Percentiles rank a stretch among this genome's conserved stretches.
These are phyloP conservation scores for Protonemura montana DNA, from an alignment of 2,888 invertebrate genomes.

Conservation along the genomic window DNA sequence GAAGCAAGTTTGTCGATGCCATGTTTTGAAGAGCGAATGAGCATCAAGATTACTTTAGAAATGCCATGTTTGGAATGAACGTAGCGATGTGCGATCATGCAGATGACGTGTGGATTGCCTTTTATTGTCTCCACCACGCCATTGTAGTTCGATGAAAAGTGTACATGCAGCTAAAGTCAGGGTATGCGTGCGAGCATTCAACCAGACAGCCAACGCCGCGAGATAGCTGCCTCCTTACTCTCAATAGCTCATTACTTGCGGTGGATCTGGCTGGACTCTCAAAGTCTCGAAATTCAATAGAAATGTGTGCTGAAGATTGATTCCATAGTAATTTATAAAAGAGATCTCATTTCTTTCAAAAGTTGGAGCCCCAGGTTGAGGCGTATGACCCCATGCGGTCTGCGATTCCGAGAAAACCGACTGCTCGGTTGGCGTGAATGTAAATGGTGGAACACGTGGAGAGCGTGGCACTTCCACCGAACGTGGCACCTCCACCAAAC, in stretches of 20 bases:
- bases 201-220: background rate
- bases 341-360: background rate
- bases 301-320: background rate
- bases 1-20: background rate
- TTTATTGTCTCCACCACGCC: background rate
- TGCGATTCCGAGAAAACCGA: background rate
- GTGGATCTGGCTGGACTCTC: background rate
- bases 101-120: conserved; percentile 12
- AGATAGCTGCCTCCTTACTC: background rate
- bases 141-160: background rate
- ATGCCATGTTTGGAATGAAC: background rate
- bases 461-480: too few species aligned
- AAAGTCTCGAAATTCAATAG: conserved; percentile 5
- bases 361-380: background rate
- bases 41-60: background rate
- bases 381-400: background rate
- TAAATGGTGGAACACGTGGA: background rate
- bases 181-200: background rate
- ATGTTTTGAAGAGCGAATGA: background rate
- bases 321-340: conserved; percentile 1
- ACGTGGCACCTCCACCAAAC: background rate
- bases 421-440: background rate
- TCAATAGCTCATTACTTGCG: conserved; percentile 12
- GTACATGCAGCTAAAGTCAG: background rate
- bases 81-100: conserved; percentile 8